phyloP scores from a whole-genome alignment of 2,113 vertebrate genomes.

The Danionella cerebrum region DNA sequence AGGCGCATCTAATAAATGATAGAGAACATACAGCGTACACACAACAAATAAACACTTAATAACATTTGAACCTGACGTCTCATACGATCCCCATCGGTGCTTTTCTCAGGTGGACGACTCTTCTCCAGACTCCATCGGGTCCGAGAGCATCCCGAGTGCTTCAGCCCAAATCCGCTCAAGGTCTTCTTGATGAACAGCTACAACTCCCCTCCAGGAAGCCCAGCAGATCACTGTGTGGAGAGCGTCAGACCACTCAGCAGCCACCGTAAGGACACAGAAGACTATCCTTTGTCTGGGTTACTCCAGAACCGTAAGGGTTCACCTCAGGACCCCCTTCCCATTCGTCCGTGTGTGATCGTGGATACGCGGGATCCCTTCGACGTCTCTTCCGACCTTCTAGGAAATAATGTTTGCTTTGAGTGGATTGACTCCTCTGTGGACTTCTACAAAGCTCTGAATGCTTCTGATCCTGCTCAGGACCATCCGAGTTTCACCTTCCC shows the following conservation, averaged over 20 bases:
- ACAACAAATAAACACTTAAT: too few species aligned
- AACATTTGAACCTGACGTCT: too few species aligned
- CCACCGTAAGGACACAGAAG: too few species aligned
- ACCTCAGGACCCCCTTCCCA: conserved; percentile 63
- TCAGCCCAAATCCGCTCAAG: conserved; percentile 50
- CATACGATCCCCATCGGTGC: too few species aligned
- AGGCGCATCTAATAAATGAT: too few species aligned
- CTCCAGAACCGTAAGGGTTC: conserved; percentile 42
- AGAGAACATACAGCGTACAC: too few species aligned
- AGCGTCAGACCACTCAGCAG: conserved; percentile 62
- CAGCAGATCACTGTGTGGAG: conserved; percentile 53
- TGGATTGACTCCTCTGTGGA: conserved; percentile 55
- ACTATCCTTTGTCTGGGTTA: conserved; percentile 54
- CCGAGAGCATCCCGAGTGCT: conserved; percentile 57
- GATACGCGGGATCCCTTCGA: conserved; percentile 56
- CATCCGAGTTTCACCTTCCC: conserved; percentile 39
- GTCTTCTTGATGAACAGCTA: conserved; percentile 57
- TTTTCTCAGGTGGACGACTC: conserved; percentile 75
- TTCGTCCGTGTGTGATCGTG: conserved; percentile 43
- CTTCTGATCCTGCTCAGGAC: conserved; percentile 43
- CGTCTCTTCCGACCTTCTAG: conserved; percentile 50
- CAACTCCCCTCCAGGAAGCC: conserved; percentile 54
- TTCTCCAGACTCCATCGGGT: conserved; percentile 78
- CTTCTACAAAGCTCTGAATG: conserved; percentile 57
- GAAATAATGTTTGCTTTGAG: conserved; percentile 47